Evolutionary conservation across 92 coral and sea anemone species (phyloP).

Genomic region (Epizoanthus stellaris): DNA sequence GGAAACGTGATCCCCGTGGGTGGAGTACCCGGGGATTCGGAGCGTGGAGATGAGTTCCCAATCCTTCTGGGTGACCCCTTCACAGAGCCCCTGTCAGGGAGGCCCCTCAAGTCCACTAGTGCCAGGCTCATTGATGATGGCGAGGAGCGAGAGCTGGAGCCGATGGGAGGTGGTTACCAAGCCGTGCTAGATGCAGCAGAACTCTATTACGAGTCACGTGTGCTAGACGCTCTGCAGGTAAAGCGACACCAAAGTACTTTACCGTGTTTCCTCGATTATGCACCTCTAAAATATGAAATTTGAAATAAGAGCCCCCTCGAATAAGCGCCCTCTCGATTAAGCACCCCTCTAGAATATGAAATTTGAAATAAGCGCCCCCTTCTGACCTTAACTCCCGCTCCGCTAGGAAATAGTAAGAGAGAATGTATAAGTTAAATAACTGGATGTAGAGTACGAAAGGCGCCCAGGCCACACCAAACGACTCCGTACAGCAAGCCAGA

Average conservation of each 20-base stretch:
- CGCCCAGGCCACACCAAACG: no score
- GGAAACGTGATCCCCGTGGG: conserved; percentile 97
- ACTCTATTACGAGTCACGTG: conserved; percentile 92
- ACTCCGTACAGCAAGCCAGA: no score
- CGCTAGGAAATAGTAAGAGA: no score
- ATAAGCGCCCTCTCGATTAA: no score
- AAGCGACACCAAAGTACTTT: not conserved
- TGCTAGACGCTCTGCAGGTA: conserved; percentile 82
- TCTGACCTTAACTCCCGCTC: no score
- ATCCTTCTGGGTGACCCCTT: conserved; percentile 83
- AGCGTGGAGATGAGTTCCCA: conserved; percentile 95
- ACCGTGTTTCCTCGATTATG: not conserved
- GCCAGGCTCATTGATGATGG: conserved; percentile 94
- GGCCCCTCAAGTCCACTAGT: conserved; percentile 87
- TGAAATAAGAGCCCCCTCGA: no score
- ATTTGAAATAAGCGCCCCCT: no score
- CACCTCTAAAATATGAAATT: no score
- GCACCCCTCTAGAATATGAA: no score
- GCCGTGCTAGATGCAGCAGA: conserved; percentile 92
- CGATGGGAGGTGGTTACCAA: conserved; percentile 98
- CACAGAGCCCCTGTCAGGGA: conserved; percentile 89
- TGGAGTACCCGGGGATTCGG: conserved; percentile 87
- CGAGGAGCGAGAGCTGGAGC: conserved; percentile 90
- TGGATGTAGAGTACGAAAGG: no score
- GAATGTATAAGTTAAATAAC: no score